Base-by-base conservation (phyloP, 2,888 invertebrate species). In the Neoascia interrupta region DNA sequence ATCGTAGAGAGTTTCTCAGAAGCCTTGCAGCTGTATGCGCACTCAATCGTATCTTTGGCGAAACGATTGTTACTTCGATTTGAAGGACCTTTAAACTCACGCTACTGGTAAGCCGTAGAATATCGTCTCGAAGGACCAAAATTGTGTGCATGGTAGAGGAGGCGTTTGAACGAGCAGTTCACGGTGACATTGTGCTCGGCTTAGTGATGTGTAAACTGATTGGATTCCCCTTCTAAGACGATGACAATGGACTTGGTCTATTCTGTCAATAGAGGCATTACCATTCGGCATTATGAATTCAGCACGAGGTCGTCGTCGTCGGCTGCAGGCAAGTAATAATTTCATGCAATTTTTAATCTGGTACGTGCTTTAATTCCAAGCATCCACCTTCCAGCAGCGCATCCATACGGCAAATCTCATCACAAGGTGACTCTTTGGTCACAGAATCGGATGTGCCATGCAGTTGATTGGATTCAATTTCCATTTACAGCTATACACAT, bases 321-420 rank as follows among this genome's bases (percentile, higher is more conserved):
- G 51, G 43, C 21, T 64, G 45, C 64, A 41, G 70, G 45, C 36
- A 84, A 86, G 84, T 87, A 85, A 84, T 87, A 87, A 87, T 87
- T 87, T 87, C 85, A 87, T 86, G 88, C 87, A 87, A 86, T 87
- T 87, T 87, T 87, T 87, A 87, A 86, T 87, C 86, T 86, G 84
- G 86, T 86, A 87, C 87, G 87, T 87, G 87, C 88, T 86, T 87
- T 85, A 86, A 87, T 87, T 87, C 85, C 81, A 64, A 56, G 43
- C 26, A 34, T 61, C 28, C 23, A 39, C 36, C 26, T 3, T 49
- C 21, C 13, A 13, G 1, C 10, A n/a, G 2, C 19, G 21, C 0
- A 6, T 31, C 31, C n/a, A 6, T 4, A 31, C n/a, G 8, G 34
- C 3, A 64, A 64, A 58, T 51, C 64, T 64, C 64, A 72, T 66